Base-by-base conservation (phyloP, 2,797 vertebrate species). In the Moxostoma hubbsi region DNA sequence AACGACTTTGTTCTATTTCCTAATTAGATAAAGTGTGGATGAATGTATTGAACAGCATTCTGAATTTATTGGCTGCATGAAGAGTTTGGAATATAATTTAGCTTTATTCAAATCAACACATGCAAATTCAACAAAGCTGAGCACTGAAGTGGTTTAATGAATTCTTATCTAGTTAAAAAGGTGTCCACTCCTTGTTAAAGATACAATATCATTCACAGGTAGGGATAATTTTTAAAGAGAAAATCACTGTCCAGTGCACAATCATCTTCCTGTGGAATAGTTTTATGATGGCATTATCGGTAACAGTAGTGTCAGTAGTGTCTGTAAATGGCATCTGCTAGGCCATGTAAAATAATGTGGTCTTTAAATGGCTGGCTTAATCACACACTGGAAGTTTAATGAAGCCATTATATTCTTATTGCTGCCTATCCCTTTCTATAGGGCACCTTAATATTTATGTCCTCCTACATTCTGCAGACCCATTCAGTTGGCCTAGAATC, bases 391-490 rank as follows among this genome's bases (percentile, higher is more conserved):
- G 51, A 76, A 63, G 59, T 77, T 63, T 80, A 69, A 83, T 75
- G 62, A 71, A 73, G 69, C 79, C 72, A 73, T 84, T 84, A 68
- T 24, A 77, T 73, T 43, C 75, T 67, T 54, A 73, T 85, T 73
- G 82, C 77, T 79, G 57, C 10, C 64, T 49, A 70, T n/a, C 54
- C 81, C 73, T 73, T 43, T 79, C 76, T 3, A 70, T 75, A 61
- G 78, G 57, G 10, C 15, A 79, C 58, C 13, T 51, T 12, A 53
- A 69, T 75, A 79, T 84, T 81, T 54, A 81, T 55, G 7, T 62
- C 70, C 10, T 54, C 13, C 67, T 16, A 15, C 15, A 11, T 75
- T 82, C 81, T 7, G 45, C 63, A 46, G 74, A 53, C 61, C 58
- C 3, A 0, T 77, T 81, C 9, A 55, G 69, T 78, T 50, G 72